Conservation (phyloP, 2,113 vertebrate species). For the Mormoops blainvillei region DNA sequence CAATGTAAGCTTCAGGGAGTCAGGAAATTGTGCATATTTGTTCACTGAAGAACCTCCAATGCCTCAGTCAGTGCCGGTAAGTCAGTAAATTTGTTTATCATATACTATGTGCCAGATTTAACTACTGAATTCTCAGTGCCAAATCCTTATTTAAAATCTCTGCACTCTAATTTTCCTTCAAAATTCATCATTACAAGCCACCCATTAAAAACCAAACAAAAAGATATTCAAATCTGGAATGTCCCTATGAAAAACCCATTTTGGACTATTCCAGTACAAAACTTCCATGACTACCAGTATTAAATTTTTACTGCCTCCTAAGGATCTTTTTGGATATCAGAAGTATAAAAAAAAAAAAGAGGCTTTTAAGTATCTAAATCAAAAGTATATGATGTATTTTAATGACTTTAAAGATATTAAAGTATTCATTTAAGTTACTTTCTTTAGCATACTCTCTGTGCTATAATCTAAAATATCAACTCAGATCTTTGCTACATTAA, state of each 20-base stretch:
- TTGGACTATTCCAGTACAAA: not conserved
- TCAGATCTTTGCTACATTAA: not conserved
- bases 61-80: not conserved
- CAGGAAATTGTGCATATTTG: not conserved
- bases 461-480: not conserved
- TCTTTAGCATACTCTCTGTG: not conserved
- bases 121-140: not conserved
- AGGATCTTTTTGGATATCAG: not conserved
- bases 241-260: not conserved
- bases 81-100: not conserved
- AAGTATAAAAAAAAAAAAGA: not conserved
- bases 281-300: not conserved
- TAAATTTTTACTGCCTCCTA: not conserved
- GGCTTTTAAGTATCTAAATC: conserved; percentile 23
- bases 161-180: not conserved
- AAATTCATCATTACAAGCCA: not conserved
- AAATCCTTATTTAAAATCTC: not conserved
- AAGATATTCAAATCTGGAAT: not conserved
- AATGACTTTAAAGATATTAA: not conserved
- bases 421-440: not conserved
- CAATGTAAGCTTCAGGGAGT: not conserved
- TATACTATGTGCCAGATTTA: not conserved
- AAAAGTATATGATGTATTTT: conserved; percentile 1
- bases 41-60: not conserved
- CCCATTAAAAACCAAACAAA: not conserved